Percentiles rank a stretch among this genome's conserved stretches.
Evolutionary conservation across 92 coral and sea anemone genomes (phyloP).

Genomic region (Montipora capitata): DNA sequence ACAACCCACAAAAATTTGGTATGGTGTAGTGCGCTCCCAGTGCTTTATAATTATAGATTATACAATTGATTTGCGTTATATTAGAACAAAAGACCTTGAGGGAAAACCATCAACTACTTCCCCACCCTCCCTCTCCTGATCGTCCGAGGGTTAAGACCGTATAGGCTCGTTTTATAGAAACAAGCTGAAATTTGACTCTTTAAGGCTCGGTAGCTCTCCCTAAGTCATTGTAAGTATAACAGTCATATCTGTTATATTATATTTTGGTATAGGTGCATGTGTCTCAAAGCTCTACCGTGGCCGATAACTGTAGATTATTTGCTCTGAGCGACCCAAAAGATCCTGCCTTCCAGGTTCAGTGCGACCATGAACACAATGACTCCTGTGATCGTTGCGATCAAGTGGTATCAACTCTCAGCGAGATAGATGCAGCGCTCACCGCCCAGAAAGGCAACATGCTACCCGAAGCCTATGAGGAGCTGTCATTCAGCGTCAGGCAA

Average conservation of each 20-base stretch:
- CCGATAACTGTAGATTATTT: constrained; percentile 39
- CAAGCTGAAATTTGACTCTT: neutral
- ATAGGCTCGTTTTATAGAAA: neutral
- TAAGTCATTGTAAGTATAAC: neutral
- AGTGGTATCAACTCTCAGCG: constrained; percentile 5
- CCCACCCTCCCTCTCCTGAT: constrained; percentile 4
- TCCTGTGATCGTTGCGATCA: constrained; percentile 19
- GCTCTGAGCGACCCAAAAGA: constrained; percentile 27
- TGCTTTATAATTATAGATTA: constrained; percentile 2
- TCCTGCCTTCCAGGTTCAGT: neutral
- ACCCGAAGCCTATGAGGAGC: constrained; percentile 18
- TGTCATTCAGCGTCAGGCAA: constrained; percentile 29
- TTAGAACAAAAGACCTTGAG: constrained; percentile 11
- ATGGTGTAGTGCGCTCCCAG: constrained; percentile 5
- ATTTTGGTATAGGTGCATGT: constrained; percentile 21
- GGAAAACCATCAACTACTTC: constrained; percentile 5
- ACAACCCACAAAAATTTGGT: neutral
- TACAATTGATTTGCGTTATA: neutral
- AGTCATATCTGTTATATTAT: neutral
- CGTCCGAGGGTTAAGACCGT: neutral
- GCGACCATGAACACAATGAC: constrained; percentile 29
- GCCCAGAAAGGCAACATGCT: constrained; percentile 34
- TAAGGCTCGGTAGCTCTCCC: neutral
- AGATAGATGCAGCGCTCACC: constrained; percentile 21
- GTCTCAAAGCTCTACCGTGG: constrained; percentile 37